Conservation (phyloP, 2,888 invertebrate species). For the Xestobium rufovillosum region DNA sequence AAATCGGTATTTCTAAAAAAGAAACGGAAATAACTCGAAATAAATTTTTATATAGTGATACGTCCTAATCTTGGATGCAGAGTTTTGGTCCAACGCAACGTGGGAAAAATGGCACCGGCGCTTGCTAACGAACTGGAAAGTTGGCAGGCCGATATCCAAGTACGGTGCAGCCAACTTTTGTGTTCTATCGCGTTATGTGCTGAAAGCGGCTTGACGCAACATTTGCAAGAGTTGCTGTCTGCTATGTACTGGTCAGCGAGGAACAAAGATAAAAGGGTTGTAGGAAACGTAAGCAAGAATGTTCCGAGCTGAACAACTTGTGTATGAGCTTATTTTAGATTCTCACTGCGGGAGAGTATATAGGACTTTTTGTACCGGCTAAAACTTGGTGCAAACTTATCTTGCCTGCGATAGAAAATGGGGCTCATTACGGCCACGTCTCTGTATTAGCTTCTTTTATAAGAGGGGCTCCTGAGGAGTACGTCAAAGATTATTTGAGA, state of each 20-base stretch:
- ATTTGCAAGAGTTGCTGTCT: slow-evolving; percentile 50
- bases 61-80: slow-evolving; percentile 88
- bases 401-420: slow-evolving; percentile 54
- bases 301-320: too few relatives aligned
- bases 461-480: slow-evolving; percentile 48
- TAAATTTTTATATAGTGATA: slow-evolving; percentile 45
- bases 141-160: slow-evolving; percentile 63
- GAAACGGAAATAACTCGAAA: slow-evolving; percentile 15
- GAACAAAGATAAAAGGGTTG: slow-evolving; percentile 59
- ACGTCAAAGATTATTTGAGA: slow-evolving; percentile 45
- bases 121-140: slow-evolving; percentile 62
- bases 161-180: slow-evolving; percentile 68
- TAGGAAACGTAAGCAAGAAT: slow-evolving; percentile 46
- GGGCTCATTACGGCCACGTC: slow-evolving; percentile 47
- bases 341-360: slow-evolving; percentile 59
- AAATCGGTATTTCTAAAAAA: background rate
- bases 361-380: slow-evolving; percentile 69
- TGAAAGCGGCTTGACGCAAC: slow-evolving; percentile 66
- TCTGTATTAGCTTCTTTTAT: slow-evolving; percentile 55
- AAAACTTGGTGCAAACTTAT: slow-evolving; percentile 61
- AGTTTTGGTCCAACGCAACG: slow-evolving; percentile 64
- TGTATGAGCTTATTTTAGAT: too few relatives aligned
- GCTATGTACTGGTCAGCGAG: slow-evolving; percentile 48
- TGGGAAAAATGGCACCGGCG: slow-evolving; percentile 66
- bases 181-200: slow-evolving; percentile 65